A percentile compares a stretch with the other conserved stretches of the same genome.
Evolutionary conservation across 37 sponge, comb jelly and placozoan genomes (phyloP).

Genomic region (Lycopodina hypogea): DNA sequence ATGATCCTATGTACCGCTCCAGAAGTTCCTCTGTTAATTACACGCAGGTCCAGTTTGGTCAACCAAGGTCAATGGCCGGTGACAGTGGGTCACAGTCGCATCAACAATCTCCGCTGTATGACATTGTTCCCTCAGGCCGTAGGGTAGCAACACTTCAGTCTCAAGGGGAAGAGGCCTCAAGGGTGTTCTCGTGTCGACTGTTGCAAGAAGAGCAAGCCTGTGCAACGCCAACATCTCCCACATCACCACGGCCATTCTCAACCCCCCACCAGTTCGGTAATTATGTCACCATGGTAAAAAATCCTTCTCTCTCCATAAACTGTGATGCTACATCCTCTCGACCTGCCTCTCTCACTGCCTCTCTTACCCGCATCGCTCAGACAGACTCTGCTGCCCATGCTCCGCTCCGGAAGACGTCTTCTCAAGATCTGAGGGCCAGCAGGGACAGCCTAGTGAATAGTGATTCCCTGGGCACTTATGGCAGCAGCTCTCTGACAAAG

Average conservation of each 20-base stretch:
- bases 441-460: constrained; percentile 16
- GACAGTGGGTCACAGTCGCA: background rate
- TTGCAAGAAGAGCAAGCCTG: background rate
- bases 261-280: constrained; percentile 23
- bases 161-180: background rate
- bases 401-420: background rate
- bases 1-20: background rate
- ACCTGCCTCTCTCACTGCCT: constrained; percentile 7
- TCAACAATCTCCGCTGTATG: constrained; percentile 30
- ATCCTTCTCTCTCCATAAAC: background rate
- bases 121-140: constrained; percentile 2
- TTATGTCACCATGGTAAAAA: background rate
- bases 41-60: constrained; percentile 41
- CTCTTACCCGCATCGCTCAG: background rate
- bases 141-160: background rate
- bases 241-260: constrained; percentile 20
- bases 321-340: background rate
- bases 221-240: background rate
- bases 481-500: background rate
- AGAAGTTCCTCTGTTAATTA: constrained; percentile 35
- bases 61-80: background rate
- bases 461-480: background rate
- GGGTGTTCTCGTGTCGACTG: background rate
- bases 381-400: background rate
- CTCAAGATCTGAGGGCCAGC: background rate